Conservation (phyloP, 92 coral and sea anemone species). For the Palythoa grandis region DNA sequence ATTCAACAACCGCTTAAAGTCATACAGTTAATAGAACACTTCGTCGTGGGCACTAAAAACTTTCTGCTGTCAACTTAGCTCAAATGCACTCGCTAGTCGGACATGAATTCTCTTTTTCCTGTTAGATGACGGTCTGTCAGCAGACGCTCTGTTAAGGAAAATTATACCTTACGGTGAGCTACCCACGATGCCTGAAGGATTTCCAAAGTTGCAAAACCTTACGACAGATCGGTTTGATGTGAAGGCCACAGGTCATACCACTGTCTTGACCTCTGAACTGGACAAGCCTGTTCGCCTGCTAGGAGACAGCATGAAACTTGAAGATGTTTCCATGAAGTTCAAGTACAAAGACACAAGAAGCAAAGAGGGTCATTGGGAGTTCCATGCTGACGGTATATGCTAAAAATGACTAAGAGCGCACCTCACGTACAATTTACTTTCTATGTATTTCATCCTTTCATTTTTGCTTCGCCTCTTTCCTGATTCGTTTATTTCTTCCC, state of each 20-base stretch:
- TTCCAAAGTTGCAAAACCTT: constrained; percentile 78
- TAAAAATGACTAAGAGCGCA: not conserved
- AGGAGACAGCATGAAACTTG: constrained; percentile 74
- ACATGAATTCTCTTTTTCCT: not conserved
- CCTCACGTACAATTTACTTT: not conserved
- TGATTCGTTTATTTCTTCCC: no score
- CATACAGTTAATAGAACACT: no score
- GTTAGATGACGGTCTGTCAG: constrained; percentile 73
- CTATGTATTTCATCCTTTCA: no score
- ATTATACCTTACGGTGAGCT: constrained; percentile 80
- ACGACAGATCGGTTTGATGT: constrained; percentile 91
- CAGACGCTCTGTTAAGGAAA: constrained; percentile 72
- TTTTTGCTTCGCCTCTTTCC: no score
- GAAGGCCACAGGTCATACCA: constrained; percentile 68
- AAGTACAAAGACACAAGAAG: constrained; percentile 70
- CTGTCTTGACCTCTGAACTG: constrained; percentile 82
- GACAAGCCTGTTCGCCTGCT: constrained; percentile 85
- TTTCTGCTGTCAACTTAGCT: no score
- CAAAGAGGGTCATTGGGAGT: constrained; percentile 79
- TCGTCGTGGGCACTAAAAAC: not conserved
- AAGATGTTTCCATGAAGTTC: constrained; percentile 79
- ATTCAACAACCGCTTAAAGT: no score
- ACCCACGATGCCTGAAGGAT: constrained; percentile 93
- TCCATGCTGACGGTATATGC: constrained; percentile 83
- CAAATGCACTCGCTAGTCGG: not conserved